Percentiles rank a stretch among this genome's conserved stretches.
Evolutionary conservation across 2,888 invertebrate genomes (phyloP).

Genomic region (Alsophila aescularia): DNA sequence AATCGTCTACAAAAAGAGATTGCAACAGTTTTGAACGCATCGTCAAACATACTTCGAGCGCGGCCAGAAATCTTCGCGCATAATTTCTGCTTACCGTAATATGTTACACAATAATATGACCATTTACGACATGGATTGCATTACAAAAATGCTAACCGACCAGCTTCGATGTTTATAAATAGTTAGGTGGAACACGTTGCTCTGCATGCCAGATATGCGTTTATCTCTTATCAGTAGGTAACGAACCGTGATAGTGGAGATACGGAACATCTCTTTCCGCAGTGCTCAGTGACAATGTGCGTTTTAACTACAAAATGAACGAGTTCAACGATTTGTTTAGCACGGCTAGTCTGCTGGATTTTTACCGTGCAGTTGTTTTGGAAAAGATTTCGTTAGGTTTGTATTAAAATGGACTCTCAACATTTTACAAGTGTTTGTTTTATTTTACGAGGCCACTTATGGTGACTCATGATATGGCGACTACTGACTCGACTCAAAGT

Average conservation of each 20-base stretch:
- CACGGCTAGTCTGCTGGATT: conserved; percentile 60
- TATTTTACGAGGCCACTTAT: conserved; percentile 15
- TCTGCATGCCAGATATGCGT: conserved; percentile 31
- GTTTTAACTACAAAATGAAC: conserved; percentile 49
- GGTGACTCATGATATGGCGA: conserved; percentile 25
- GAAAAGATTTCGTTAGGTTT: conserved; percentile 61
- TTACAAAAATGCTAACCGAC: conserved; percentile 21
- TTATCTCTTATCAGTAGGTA: conserved; percentile 58
- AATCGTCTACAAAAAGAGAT: conserved; percentile 16
- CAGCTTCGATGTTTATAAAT: conserved; percentile 29
- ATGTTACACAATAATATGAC: conserved; percentile 33
- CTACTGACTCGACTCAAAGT: conserved; percentile 5
- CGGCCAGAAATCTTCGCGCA: conserved; percentile 18
- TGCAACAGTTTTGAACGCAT: conserved; percentile 26
- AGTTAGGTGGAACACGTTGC: conserved; percentile 26
- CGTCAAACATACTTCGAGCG: conserved; percentile 23
- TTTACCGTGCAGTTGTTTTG: conserved; percentile 60
- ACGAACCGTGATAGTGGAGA: conserved; percentile 45
- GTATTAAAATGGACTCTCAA: conserved; percentile 38
- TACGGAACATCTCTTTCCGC: conserved; percentile 33
- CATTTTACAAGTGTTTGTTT: conserved; percentile 14
- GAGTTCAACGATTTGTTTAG: conserved; percentile 53
- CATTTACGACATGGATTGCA: conserved; percentile 30
- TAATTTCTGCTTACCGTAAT: conserved; percentile 24
- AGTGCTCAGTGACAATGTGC: conserved; percentile 27